Conservation (phyloP, 2,888 invertebrate genomes). For the Watsonalla binaria region DNA sequence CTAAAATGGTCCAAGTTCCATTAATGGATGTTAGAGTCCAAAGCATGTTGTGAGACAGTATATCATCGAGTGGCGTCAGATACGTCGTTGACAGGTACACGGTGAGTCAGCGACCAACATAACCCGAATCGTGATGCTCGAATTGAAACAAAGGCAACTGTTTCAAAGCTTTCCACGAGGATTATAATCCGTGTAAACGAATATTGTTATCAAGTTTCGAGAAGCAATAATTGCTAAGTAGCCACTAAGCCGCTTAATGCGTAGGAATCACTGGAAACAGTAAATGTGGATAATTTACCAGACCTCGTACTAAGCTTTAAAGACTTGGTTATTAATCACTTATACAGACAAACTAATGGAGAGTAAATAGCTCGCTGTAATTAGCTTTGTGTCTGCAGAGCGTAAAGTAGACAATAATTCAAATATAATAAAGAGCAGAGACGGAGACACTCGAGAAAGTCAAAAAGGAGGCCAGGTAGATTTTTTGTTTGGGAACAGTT, state of each 20-base stretch:
- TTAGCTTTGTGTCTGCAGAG: slow-evolving; percentile 45
- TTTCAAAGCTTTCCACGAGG: neutral
- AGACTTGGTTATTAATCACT: slow-evolving; percentile 53
- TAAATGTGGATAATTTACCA: slow-evolving; percentile 45
- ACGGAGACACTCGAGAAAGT: slow-evolving; percentile 36
- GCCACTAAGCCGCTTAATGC: slow-evolving; percentile 35
- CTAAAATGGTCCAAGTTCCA: slow-evolving; percentile 56
- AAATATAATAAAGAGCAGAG: slow-evolving; percentile 22
- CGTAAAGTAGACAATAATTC: slow-evolving; percentile 46
- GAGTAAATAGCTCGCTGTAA: slow-evolving; percentile 34
- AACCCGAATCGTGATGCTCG: slow-evolving; percentile 18
- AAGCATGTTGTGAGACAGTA: slow-evolving; percentile 56
- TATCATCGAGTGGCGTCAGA: slow-evolving; percentile 60
- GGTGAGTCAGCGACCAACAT: slow-evolving; percentile 58
- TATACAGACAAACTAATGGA: slow-evolving; percentile 50
- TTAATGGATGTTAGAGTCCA: slow-evolving; percentile 62
- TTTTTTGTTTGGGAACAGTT: slow-evolving; percentile 25
- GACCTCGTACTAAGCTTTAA: slow-evolving; percentile 41
- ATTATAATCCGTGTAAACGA: neutral
- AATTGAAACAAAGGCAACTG: slow-evolving; percentile 28
- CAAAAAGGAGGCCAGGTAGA: slow-evolving; percentile 52
- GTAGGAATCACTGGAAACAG: slow-evolving; percentile 39
- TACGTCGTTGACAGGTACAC: slow-evolving; percentile 65
- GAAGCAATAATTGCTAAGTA: slow-evolving; percentile 10
- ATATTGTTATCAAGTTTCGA: neutral